Evolutionary conservation across 2,797 vertebrate species (phyloP), one percentile per base, ranked within the genome.

Genomic region (Enteromius thamalakanensis): DNA sequence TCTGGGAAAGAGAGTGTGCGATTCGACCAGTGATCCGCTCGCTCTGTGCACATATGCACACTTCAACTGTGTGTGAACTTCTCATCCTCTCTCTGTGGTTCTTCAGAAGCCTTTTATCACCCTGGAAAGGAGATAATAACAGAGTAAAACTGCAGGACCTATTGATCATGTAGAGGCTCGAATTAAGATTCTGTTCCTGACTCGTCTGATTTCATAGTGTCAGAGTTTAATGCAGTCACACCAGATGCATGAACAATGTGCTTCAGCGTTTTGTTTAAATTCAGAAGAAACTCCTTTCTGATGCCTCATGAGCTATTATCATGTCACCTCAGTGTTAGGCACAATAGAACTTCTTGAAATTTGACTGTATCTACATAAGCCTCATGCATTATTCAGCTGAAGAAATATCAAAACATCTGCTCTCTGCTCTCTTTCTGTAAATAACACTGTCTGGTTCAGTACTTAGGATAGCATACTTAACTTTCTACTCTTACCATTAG

Each of bases 1-100:
- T 60, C 67, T 74, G 58, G 17, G 60, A 74, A 45, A 85, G 79
- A 55, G 75, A 74, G 40, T 77, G 77, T 26, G 80, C 84, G 17
- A 81, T 58, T 23, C 74, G 58, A 32, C 79, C 65, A 21, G 68
- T 53, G 75, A 82, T 82, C 75, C 14, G 11, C 10, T 79, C 45
- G 8, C 55, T 53, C 21, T 67, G 62, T 51, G 62, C 45, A 29
- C n/a, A 76, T n/a, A 51, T 34, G 29, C n/a, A 2, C 21, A n/a
- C 65, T 60, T 79, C 23, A 67, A 40, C 34, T 10, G 49, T 45
- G 58, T 26, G 26, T 74, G 68, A 49, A 55, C 34, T 51, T 37
- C 11, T 74, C 65, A 67, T 83, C 68, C 60, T 55, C 23, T 58
- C 40, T 21, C 19, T 72, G 9, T 67, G 51, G 10, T 74, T 80